These are phyloP conservation scores for Lasioglossum marginatum DNA, from an alignment of 2,888 invertebrate genomes.

Conservation along the genomic window DNA sequence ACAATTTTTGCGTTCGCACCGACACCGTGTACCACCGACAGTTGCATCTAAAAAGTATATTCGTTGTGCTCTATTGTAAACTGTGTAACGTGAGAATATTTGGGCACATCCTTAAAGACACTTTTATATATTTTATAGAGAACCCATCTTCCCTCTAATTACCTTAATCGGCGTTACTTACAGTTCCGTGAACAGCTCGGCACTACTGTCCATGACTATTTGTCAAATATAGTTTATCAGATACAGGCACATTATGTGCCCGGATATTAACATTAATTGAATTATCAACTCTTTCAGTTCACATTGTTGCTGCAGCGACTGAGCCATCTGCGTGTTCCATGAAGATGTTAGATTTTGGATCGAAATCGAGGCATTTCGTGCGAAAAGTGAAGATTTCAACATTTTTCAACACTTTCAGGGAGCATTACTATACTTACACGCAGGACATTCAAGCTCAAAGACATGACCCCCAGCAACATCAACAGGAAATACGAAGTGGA, in stretches of 20 bases:
- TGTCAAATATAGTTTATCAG: conserved; percentile 32
- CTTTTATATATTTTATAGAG: too few species aligned
- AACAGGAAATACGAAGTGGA: conserved; percentile 37
- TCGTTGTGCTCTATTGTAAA: too few species aligned
- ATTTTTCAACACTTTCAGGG: too few species aligned
- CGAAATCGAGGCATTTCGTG: too few species aligned
- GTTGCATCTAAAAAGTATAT: conserved; percentile 12
- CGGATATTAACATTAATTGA: fast-evolving
- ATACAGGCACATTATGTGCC: conserved; percentile 13
- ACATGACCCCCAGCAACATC: background rate
- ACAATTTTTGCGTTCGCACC: conserved; percentile 36
- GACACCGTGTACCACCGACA: conserved; percentile 35
- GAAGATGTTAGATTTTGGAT: too few species aligned
- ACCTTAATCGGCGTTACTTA: conserved; percentile 13
- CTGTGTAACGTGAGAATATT: too few species aligned
- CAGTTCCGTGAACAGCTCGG: conserved; percentile 27
- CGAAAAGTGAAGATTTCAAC: too few species aligned
- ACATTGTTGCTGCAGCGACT: too few species aligned
- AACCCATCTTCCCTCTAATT: too few species aligned
- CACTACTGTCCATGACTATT: conserved; percentile 33
- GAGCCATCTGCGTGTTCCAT: conserved; percentile 19
- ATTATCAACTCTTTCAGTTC: background rate
- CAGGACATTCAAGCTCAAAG: conserved; percentile 27
- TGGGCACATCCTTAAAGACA: too few species aligned
- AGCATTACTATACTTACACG: conserved; percentile 35